These are phyloP conservation scores for Amia ocellicauda DNA, from an alignment of 2,113 vertebrate genomes.

Conservation along the genomic window DNA sequence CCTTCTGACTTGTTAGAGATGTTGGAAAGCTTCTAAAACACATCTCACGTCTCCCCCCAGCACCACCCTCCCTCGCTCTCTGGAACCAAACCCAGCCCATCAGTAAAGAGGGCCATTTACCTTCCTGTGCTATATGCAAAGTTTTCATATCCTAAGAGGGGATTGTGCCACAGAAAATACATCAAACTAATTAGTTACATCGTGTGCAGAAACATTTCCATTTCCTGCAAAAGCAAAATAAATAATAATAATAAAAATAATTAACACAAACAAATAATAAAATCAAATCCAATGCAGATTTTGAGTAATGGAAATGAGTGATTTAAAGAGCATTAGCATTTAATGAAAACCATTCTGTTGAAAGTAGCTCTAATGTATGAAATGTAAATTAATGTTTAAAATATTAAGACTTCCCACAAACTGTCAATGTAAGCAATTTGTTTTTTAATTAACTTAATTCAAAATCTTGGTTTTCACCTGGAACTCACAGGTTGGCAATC, in stretches of 20 bases:
- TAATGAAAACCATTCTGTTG: neutral
- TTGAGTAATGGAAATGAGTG: slow-evolving; percentile 5
- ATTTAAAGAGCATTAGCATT: neutral
- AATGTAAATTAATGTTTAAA: neutral
- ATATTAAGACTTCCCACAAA: too few relatives aligned
- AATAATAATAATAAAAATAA: neutral
- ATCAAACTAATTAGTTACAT: neutral
- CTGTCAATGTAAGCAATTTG: too few relatives aligned
- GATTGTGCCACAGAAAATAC: neutral
- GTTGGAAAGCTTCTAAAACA: too few relatives aligned
- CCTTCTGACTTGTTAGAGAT: too few relatives aligned
- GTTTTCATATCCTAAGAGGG: too few relatives aligned
- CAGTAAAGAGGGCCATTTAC: too few relatives aligned
- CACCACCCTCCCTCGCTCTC: too few relatives aligned
- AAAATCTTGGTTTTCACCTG: neutral
- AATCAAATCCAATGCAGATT: too few relatives aligned
- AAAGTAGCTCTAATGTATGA: neutral
- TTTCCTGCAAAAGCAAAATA: slow-evolving; percentile 12
- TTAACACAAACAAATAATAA: neutral
- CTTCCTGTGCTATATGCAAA: too few relatives aligned
- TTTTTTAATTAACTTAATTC: neutral
- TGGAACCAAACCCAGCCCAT: too few relatives aligned
- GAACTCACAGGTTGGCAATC: too few relatives aligned
- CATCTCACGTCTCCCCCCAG: too few relatives aligned
- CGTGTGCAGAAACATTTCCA: neutral